Evolutionary conservation across 2,797 vertebrate species (phyloP).

Genomic region (Enteromius radiatus): DNA sequence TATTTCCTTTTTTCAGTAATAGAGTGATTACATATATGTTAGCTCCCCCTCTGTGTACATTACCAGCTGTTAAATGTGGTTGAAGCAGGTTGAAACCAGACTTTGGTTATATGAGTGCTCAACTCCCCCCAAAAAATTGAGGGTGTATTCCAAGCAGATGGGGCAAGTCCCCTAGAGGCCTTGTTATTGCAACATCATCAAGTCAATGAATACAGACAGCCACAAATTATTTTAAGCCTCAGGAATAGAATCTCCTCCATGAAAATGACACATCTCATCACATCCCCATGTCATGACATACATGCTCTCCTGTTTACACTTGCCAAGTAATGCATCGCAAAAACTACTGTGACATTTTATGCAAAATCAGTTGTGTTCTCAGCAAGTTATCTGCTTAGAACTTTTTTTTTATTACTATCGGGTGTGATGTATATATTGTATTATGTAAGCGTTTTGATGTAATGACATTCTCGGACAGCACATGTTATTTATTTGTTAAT

Average conservation of each 20-base stretch:
- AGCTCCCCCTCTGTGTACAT: constrained; percentile 10
- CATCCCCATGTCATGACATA: constrained; percentile 13
- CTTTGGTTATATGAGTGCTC: constrained; percentile 30
- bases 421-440: neutral
- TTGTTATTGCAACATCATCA: constrained; percentile 47
- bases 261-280: constrained; percentile 32
- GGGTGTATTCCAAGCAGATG: constrained; percentile 44
- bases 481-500: constrained; percentile 46
- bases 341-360: constrained; percentile 5
- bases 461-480: neutral
- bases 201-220: constrained; percentile 38
- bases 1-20: constrained; percentile 28
- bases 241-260: constrained; percentile 31
- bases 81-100: constrained; percentile 46
- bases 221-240: constrained; percentile 40
- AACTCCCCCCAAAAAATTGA: neutral
- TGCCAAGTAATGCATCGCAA: constrained; percentile 17
- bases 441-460: neutral
- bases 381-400: neutral
- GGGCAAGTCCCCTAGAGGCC: constrained; percentile 32
- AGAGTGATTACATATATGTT: constrained; percentile 33
- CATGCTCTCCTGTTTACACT: constrained; percentile 15
- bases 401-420: neutral
- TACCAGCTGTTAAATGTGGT: constrained; percentile 42
- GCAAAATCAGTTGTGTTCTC: neutral